Percentiles rank a stretch among this genome's conserved stretches.
These are phyloP conservation scores for Euproctis similis DNA, from an alignment of 2,888 invertebrate species.

Conservation along the genomic window DNA sequence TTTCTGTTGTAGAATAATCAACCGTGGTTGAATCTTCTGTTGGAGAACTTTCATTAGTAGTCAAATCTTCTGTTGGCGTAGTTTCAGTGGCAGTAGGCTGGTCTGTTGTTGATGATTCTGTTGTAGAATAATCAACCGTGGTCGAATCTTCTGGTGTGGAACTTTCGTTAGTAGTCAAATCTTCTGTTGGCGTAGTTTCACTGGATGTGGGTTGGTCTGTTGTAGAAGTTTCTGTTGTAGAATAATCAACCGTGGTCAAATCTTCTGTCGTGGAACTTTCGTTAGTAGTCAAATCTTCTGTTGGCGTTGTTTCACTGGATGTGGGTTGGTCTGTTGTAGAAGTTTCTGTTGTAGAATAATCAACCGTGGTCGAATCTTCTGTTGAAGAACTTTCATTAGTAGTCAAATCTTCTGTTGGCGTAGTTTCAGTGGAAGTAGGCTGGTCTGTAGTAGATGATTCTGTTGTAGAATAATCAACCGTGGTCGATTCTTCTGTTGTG, in stretches of 20 bases:
- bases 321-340: no score
- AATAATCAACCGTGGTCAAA: neutral
- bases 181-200: neutral
- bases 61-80: no score
- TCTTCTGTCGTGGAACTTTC: neutral
- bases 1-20: neutral
- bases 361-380: no score
- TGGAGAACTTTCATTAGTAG: no score
- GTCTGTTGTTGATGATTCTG: neutral
- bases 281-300: neutral
- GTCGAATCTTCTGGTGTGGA: neutral
- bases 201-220: neutral
- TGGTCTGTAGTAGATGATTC: neutral
- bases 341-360: no score
- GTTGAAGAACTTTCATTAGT: no score
- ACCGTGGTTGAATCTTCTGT: no score
- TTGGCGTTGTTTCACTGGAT: neutral
- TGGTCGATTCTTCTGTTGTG: neutral
- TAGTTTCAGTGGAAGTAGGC: neutral
- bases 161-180: neutral
- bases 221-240: neutral
- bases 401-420: conserved; percentile 1
- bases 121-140: neutral
- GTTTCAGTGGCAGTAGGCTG: no score
- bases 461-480: neutral